Conservation (phyloP, 2,113 vertebrate species). For the Peromyscus maniculatus region DNA sequence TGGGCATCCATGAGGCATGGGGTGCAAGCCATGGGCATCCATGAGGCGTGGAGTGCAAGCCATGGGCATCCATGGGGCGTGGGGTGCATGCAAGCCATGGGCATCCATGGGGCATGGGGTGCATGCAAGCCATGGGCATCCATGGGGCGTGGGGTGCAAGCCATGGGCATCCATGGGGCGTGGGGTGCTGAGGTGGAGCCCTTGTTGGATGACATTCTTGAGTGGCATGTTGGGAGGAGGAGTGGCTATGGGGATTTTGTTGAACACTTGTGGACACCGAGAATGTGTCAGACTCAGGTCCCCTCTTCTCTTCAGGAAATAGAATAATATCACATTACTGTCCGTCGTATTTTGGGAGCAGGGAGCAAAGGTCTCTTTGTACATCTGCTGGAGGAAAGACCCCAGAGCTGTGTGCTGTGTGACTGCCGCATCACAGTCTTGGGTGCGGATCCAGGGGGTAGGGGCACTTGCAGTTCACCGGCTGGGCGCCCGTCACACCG, state of each 20-base stretch:
- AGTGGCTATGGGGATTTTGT: not conserved
- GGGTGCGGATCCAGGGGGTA: not conserved
- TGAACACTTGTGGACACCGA: not conserved
- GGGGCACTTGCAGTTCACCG: not conserved
- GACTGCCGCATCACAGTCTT: rapidly evolving
- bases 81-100: not conserved
- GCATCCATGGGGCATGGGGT: too few relatives aligned
- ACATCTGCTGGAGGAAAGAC: not conserved
- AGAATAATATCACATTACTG: not conserved
- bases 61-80: too few relatives aligned
- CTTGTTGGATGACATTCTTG: not conserved
- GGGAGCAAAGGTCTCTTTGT: not conserved
- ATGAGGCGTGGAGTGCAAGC: not conserved
- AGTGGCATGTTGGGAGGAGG: not conserved
- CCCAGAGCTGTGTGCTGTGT: rapidly evolving
- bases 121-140: not conserved
- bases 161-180: not conserved
- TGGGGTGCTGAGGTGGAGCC: not conserved
- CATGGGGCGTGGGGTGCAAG: too few relatives aligned
- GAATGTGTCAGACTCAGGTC: not conserved
- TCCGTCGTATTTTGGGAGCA: not conserved
- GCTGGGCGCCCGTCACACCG: not conserved
- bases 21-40: not conserved
- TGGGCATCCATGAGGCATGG: not conserved
- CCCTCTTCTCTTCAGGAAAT: not conserved